A percentile compares a stretch with the other conserved stretches of the same genome.
These are phyloP conservation scores for Caprella mutica DNA, from an alignment of 2,888 invertebrate species.

Conservation along the genomic window DNA sequence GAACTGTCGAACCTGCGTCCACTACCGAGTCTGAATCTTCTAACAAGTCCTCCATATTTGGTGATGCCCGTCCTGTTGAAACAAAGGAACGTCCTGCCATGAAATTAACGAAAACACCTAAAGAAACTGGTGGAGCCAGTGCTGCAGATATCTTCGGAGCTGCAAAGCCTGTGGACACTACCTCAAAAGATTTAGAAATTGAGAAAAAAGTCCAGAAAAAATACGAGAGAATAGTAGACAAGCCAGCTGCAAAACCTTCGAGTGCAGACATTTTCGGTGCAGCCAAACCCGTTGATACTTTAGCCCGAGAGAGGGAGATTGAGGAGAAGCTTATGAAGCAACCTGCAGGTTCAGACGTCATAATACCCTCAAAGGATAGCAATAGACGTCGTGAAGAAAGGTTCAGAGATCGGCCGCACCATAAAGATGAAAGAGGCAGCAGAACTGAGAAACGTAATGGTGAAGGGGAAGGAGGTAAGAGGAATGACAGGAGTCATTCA, in stretches of 20 bases:
- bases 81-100: constrained; percentile 4
- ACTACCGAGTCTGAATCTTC: not conserved
- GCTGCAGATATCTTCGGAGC: constrained; percentile 55
- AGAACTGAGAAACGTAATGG: not conserved
- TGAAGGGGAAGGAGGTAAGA: constrained; percentile 3
- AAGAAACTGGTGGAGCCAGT: too few species aligned
- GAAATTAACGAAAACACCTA: too few species aligned
- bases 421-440: not conserved
- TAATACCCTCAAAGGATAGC: not conserved
- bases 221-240: not conserved
- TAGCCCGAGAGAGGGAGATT: constrained; percentile 20
- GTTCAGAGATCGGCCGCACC: not conserved
- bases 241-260: not conserved
- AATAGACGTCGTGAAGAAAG: not conserved
- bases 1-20: not conserved
- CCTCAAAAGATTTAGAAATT: constrained; percentile 77
- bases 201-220: constrained; percentile 58
- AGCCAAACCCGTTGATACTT: constrained; percentile 25
- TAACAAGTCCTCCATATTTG: constrained; percentile 51
- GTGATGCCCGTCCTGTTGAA: constrained; percentile 88
- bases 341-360: not conserved
- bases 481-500: not conserved
- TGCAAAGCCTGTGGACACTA: constrained; percentile 89
- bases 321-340: constrained; percentile 17
- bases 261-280: constrained; percentile 21